phyloP scores from a whole-genome alignment of 2,888 invertebrate species.

The Macropis europaea region DNA sequence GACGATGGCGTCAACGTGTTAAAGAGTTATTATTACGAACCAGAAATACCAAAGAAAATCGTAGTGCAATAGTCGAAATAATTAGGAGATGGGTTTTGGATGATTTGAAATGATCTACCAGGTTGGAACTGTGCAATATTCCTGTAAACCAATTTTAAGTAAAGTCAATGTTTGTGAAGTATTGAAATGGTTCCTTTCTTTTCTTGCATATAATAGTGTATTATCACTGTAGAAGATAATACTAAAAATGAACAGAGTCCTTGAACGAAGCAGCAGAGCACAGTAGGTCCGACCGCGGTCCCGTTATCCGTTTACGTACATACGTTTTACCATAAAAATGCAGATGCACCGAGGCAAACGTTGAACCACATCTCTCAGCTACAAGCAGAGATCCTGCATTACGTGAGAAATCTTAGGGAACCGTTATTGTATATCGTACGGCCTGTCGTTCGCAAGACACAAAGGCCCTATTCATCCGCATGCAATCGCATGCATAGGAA shows the following conservation, averaged over 20 bases:
- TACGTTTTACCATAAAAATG: slow-evolving; percentile 27
- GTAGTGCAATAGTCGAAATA: no score
- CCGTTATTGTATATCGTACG: slow-evolving; percentile 66
- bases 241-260: neutral
- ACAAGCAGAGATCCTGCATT: slow-evolving; percentile 52
- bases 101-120: no score
- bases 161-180: no score
- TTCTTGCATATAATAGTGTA: no score
- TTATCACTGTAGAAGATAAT: no score
- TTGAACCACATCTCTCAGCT: slow-evolving; percentile 37
- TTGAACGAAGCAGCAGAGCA: slow-evolving; percentile 6
- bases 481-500: slow-evolving; percentile 64
- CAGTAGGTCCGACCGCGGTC: neutral
- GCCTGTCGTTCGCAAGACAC: slow-evolving; percentile 65
- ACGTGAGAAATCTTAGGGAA: slow-evolving; percentile 64
- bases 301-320: slow-evolving; percentile 37
- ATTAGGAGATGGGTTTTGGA: no score
- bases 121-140: no score
- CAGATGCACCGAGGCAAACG: slow-evolving; percentile 42
- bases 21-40: no score
- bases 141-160: no score
- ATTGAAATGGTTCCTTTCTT: no score
- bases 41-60: no score
- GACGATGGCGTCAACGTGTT: no score
- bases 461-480: slow-evolving; percentile 65